Evolutionary conservation across 2,888 invertebrate species (phyloP).

Genomic region (Himalopsyche japonica): DNA sequence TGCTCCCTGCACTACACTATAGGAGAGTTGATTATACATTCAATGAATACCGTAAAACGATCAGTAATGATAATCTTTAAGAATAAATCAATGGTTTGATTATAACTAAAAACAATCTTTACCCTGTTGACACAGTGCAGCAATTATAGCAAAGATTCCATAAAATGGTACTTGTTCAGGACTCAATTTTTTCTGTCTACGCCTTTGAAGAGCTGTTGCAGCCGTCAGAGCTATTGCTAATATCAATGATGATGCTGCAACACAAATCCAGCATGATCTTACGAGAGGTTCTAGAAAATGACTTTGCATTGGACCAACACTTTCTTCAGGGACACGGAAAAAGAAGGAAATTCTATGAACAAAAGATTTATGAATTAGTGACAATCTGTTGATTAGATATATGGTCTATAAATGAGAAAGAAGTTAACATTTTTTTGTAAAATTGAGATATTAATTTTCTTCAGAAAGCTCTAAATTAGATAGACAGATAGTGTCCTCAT

Average conservation of each 20-base stretch:
- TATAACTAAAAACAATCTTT: too few relatives aligned
- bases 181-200: neutral
- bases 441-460: too few relatives aligned
- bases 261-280: constrained; percentile 7
- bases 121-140: constrained; percentile 34
- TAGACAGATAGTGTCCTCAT: too few relatives aligned
- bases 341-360: constrained; percentile 13
- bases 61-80: neutral
- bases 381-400: too few relatives aligned
- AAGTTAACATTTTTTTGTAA: too few relatives aligned
- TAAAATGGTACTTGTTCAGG: neutral
- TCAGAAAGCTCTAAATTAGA: too few relatives aligned
- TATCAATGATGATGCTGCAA: neutral
- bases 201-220: neutral
- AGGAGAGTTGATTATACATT: too few relatives aligned
- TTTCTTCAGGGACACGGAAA: constrained; percentile 10
- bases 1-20: too few relatives aligned
- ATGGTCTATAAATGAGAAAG: too few relatives aligned
- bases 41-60: too few relatives aligned
- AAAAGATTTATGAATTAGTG: neutral
- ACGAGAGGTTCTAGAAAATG: constrained; percentile 18
- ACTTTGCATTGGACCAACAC: neutral
- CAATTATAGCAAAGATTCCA: constrained; percentile 11
- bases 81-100: neutral
- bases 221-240: neutral